Conservation (phyloP, 1,140 invertebrate genomes). For the Dinoponera quadriceps region DNA sequence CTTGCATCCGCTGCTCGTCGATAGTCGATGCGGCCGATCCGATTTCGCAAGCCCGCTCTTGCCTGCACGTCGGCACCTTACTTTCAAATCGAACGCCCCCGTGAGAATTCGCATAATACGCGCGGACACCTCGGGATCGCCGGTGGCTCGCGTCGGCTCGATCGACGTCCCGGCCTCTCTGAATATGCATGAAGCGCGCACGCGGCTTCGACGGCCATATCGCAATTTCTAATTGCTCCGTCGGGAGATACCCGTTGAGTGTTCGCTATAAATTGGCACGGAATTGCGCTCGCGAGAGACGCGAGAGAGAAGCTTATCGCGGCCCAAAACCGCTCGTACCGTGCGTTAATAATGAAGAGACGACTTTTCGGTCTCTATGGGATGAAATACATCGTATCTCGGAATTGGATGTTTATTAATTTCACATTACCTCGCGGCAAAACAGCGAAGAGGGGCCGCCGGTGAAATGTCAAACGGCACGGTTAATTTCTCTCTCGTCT, state of each 20-base stretch:
- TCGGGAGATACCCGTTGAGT: constrained; percentile 40
- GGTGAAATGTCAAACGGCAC: no score
- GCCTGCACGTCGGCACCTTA: constrained; percentile 55
- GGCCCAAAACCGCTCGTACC: not conserved
- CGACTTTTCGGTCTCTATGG: no score
- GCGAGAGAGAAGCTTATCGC: constrained; percentile 17
- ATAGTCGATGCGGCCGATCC: constrained; percentile 54
- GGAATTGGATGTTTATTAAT: no score
- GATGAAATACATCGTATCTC: no score
- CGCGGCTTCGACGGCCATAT: constrained; percentile 27
- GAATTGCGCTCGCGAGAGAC: not conserved
- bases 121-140: constrained; percentile 63
- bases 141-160: constrained; percentile 35
- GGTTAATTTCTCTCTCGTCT: no score
- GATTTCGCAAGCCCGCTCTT: constrained; percentile 71
- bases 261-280: not conserved
- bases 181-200: constrained; percentile 65
- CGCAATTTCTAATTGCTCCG: constrained; percentile 59
- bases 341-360: no score
- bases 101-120: constrained; percentile 73
- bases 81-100: constrained; percentile 69
- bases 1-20: constrained; percentile 59
- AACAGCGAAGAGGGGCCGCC: no score
- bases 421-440: no score
- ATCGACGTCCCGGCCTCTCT: constrained; percentile 36